Evolutionary conservation across 1,140 invertebrate species (phyloP).

Genomic region (Microplitis demolitor): DNA sequence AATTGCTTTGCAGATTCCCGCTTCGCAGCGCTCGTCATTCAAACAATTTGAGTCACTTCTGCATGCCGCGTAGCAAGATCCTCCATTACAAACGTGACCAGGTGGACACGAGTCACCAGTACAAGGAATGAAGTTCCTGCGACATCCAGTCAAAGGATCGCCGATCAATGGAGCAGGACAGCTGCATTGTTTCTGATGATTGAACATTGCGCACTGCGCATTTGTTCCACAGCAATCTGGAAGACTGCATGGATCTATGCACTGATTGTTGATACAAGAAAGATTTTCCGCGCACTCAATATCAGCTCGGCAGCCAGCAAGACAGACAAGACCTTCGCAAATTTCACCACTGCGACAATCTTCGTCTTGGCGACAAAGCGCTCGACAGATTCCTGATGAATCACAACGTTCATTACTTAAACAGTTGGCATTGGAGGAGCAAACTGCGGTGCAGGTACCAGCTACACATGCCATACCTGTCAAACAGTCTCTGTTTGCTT

Average conservation of each 20-base stretch:
- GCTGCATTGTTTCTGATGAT: slow-evolving; percentile 75
- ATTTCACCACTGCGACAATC: slow-evolving; percentile 85
- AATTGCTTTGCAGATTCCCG: slow-evolving; percentile 78
- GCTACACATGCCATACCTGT: slow-evolving; percentile 73
- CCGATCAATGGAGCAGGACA: slow-evolving; percentile 77
- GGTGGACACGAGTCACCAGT: slow-evolving; percentile 66
- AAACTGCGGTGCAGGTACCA: slow-evolving; percentile 75
- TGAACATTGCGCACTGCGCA: slow-evolving; percentile 70
- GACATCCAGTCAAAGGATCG: slow-evolving; percentile 75
- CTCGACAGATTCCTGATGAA: slow-evolving; percentile 66
- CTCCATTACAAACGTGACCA: slow-evolving; percentile 74
- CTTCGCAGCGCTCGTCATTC: slow-evolving; percentile 81
- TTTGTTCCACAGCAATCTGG: slow-evolving; percentile 85
- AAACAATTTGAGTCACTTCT: slow-evolving; percentile 79
- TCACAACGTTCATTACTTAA: slow-evolving; percentile 82
- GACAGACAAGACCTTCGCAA: slow-evolving; percentile 79
- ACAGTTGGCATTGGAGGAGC: slow-evolving; percentile 75
- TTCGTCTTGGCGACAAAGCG: slow-evolving; percentile 74
- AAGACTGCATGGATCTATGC: slow-evolving; percentile 73
- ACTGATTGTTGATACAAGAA: slow-evolving; percentile 77
- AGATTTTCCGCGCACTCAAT: slow-evolving; percentile 72
- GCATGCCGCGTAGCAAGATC: slow-evolving; percentile 76
- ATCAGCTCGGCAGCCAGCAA: slow-evolving; percentile 80
- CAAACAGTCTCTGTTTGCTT: slow-evolving; percentile 74
- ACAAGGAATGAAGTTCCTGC: slow-evolving; percentile 70